These are phyloP conservation scores for Drosophila fuyamai DNA, from an alignment of 1,140 invertebrate species.

Conservation along the genomic window DNA sequence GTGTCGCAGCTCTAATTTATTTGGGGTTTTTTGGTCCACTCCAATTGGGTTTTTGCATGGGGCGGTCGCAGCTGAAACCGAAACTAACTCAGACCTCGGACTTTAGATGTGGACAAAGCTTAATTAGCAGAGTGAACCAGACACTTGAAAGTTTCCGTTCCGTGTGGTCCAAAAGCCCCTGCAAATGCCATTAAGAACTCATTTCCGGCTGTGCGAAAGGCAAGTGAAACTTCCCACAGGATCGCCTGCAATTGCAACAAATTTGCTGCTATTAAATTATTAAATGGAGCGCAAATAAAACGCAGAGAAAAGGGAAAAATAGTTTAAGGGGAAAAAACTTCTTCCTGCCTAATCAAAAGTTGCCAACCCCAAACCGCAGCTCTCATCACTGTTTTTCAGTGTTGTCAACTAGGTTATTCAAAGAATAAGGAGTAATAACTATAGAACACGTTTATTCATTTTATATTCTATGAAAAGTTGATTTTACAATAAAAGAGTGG, in stretches of 20 bases:
- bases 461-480: too few species aligned
- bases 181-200: constrained; percentile 69
- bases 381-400: background rate
- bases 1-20: constrained; percentile 52
- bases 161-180: constrained; percentile 40
- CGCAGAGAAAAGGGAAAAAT: constrained; percentile 11
- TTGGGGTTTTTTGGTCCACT: constrained; percentile 32
- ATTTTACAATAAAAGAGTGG: too few species aligned
- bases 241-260: constrained; percentile 45
- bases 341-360: constrained; percentile 68
- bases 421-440: too few species aligned
- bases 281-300: constrained; percentile 67
- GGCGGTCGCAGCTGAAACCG: constrained; percentile 24
- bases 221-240: constrained; percentile 42
- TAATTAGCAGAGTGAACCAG: constrained; percentile 54
- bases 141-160: constrained; percentile 49
- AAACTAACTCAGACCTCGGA: constrained; percentile 13
- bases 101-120: constrained; percentile 28
- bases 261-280: constrained; percentile 69
- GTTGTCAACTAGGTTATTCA: background rate
- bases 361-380: constrained; percentile 22
- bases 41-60: constrained; percentile 38
- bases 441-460: too few species aligned
- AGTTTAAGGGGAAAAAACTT: constrained; percentile 28
- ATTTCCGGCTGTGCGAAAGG: constrained; percentile 56